Percentiles rank a stretch among this genome's conserved stretches.
Evolutionary conservation across 1,140 invertebrate genomes (phyloP).

Genomic region (Macrosteles quadrilineatus): DNA sequence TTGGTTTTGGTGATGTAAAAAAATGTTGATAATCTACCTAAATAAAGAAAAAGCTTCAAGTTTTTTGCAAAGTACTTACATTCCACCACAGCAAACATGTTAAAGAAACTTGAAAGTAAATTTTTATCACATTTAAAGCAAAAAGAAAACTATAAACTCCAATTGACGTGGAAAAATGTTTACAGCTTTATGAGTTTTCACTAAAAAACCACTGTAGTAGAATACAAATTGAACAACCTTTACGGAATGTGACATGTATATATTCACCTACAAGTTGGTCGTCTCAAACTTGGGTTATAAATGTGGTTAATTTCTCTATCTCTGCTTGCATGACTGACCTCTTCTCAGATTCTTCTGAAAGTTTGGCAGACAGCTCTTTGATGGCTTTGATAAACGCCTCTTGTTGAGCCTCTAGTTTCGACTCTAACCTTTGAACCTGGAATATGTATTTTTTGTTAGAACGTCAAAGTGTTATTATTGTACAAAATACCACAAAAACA

Average conservation of each 20-base stretch:
- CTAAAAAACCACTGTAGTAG: neutral
- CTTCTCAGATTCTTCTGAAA: slow-evolving; percentile 40
- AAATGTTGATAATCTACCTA: neutral
- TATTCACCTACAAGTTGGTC: no score
- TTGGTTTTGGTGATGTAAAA: neutral
- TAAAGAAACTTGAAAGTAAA: no score
- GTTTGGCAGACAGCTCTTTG: slow-evolving; percentile 37
- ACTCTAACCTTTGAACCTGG: slow-evolving; percentile 33
- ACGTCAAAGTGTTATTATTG: no score
- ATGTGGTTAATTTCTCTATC: slow-evolving; percentile 42
- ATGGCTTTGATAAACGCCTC: slow-evolving; percentile 34
- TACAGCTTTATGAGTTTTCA: no score
- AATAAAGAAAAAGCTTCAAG: neutral
- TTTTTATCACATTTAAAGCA: no score
- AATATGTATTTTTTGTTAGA: no score
- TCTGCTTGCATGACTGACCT: slow-evolving; percentile 39
- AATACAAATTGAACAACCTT: neutral
- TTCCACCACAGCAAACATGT: neutral
- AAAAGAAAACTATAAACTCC: no score
- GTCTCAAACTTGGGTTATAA: slow-evolving; percentile 43
- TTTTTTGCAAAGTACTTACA: neutral
- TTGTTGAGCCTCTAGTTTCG: slow-evolving; percentile 32
- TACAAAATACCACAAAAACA: no score
- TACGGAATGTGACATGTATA: slow-evolving; percentile 8
- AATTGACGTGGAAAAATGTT: no score